Base-by-base conservation (phyloP, 2,797 vertebrate genomes). In the Myotis myotis region DNA sequence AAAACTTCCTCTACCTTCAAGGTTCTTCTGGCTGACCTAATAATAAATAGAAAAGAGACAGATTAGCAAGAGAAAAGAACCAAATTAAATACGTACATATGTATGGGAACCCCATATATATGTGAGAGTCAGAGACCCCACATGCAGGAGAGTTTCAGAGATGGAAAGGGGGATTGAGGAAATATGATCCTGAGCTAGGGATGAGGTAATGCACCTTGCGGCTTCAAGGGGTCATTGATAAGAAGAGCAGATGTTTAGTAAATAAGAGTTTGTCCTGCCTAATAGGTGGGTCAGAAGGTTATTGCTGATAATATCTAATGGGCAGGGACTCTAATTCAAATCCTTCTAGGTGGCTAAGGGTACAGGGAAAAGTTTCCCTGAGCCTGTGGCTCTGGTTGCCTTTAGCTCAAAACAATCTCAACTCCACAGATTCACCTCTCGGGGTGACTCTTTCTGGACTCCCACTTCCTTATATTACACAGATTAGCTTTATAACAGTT, bases 401-500 rank as follows among this genome's bases (percentile, higher is more conserved):
- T 78, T 55, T 16, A 25, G 51, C 75, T 55, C 4, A 8, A 38
- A 79, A 79, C 51, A 78, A 36, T 5, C 75, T 36, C 12, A 23
- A 17, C 8, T 15, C 22, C n/a, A 53, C n/a, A 38, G n/a, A 78
- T 51, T 22, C 12, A 23, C 75, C 22, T 36, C 75, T 55, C 23
- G 1, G 51, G 75, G 51, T 55, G 51, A 36, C 51, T 36, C 75
- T 36, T 36, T 55, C 51, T 25, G 51, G 22, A 55, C 12, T 25
- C 51, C 49, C 22, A 55, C 51, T 38, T 25, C 36, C 75, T 94
- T 47, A 68, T 33, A 49, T 72, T 83, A 49, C 0, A 92, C 93
- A 87, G 79, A 72, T 66, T 49, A 78, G n/a, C 15, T 84, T 96
- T 92, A 76, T 53, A 75, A 70, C 28, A 88, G 92, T 82, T 53